A percentile compares a stretch with the other conserved stretches of the same genome.
Conservation (phyloP, 64 coral and sea anemone species). For the Cladopsammia gracilis region DNA sequence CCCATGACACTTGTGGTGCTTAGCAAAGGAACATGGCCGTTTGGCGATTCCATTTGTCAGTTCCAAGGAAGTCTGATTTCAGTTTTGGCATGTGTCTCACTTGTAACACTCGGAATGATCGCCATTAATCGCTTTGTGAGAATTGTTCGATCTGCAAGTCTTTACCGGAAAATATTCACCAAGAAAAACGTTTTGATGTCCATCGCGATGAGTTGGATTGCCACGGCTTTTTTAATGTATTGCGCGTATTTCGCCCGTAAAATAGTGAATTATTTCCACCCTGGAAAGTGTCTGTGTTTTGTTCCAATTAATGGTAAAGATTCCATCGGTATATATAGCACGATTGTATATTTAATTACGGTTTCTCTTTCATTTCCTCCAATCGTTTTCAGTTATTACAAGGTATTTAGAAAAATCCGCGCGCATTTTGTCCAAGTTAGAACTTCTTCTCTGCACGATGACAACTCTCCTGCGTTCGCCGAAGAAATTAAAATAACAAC, state of each 20-base stretch:
- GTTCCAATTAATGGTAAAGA: neutral
- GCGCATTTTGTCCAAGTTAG: neutral
- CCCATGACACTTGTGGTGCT: neutral
- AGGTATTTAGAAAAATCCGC: too few relatives aligned
- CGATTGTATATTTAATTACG: neutral
- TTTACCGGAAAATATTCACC: constrained; percentile 1
- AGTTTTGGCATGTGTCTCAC: neutral
- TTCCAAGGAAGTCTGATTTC: constrained; percentile 8
- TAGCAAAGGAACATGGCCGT: constrained; percentile 19
- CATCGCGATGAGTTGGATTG: neutral
- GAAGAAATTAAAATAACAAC: constrained; percentile 22
- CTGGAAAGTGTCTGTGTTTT: neutral
- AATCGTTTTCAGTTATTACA: constrained; percentile 18
- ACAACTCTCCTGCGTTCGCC: neutral
- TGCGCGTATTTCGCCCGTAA: neutral
- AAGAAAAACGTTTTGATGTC: neutral
- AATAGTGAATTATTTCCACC: neutral
- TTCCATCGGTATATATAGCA: neutral
- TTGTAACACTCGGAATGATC: constrained; percentile 6
- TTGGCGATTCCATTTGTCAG: constrained; percentile 35
- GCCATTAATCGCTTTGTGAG: constrained; percentile 54
- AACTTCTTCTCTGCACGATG: neutral
- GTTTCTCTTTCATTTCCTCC: neutral
- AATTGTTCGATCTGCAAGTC: neutral
- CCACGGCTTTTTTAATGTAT: neutral